Evolutionary conservation across 2,888 invertebrate species (phyloP).

Genomic region (Dasysyrphus albostriatus): DNA sequence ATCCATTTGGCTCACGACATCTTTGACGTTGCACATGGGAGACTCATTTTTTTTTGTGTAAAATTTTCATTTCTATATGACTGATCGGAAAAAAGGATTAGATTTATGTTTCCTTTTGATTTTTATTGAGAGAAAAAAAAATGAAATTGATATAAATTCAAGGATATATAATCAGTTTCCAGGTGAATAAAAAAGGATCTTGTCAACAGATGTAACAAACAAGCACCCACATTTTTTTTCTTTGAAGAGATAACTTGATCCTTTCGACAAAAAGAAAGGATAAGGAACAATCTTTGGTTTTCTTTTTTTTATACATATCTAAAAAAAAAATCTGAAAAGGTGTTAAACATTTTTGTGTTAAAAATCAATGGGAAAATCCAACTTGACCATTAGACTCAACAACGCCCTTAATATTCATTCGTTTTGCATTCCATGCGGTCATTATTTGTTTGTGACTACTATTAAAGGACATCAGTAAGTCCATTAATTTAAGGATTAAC

Average conservation of each 20-base stretch:
- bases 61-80: conserved; percentile 26
- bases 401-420: conserved; percentile 46
- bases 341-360: conserved; percentile 46
- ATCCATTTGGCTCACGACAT: conserved; percentile 34
- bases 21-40: conserved; percentile 35
- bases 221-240: conserved; percentile 7
- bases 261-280: conserved; percentile 27
- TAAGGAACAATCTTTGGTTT: conserved; percentile 1
- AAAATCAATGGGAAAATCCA: conserved; percentile 2
- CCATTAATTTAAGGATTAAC: conserved; percentile 74
- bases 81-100: conserved; percentile 70
- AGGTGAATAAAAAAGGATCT: conserved; percentile 69
- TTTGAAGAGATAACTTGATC: conserved; percentile 66
- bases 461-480: conserved; percentile 58
- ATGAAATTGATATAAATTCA: conserved; percentile 44
- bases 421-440: conserved; percentile 44
- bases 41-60: conserved; percentile 11
- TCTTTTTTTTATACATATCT: conserved; percentile 1
- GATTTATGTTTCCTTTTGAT: conserved; percentile 74
- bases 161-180: conserved; percentile 68
- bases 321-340: conserved; percentile 41
- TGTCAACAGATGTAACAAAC: conserved; percentile 74
- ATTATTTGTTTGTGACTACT: neutral
- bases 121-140: conserved; percentile 40
- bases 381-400: conserved; percentile 27